phyloP scores from a whole-genome alignment of 2,113 vertebrate genomes.

The Picathartes gymnocephalus region DNA sequence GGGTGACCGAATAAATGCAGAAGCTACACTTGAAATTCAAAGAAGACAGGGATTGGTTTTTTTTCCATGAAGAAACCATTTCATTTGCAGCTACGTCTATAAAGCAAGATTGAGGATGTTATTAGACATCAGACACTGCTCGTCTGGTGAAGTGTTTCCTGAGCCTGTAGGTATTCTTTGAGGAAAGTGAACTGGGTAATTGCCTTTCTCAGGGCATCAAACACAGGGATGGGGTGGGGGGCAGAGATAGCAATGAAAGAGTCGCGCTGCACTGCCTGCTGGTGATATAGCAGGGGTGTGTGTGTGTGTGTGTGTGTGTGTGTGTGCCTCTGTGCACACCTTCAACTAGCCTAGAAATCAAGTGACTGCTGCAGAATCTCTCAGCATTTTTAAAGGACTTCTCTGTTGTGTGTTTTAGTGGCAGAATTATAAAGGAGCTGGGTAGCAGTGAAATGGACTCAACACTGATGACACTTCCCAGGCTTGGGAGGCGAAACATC shows the following conservation, averaged over 20 bases:
- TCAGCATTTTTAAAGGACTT: neutral
- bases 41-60: neutral
- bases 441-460: neutral
- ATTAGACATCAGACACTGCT: neutral
- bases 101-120: slow-evolving; percentile 21
- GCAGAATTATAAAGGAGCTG: neutral
- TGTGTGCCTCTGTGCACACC: neutral
- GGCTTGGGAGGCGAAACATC: neutral
- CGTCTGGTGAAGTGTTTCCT: neutral
- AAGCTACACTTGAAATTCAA: neutral
- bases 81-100: neutral
- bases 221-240: neutral
- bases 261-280: accelerated
- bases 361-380: neutral
- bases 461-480: neutral
- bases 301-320: neutral
- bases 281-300: neutral
- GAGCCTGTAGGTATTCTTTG: neutral
- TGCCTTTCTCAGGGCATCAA: slow-evolving; percentile 48
- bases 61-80: neutral
- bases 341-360: neutral
- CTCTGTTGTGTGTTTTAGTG: neutral
- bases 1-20: neutral
- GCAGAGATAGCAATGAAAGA: neutral
- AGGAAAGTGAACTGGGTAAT: slow-evolving; percentile 47